Base-by-base conservation (phyloP, 2,113 vertebrate species). In the Spheniscus mendiculus region DNA sequence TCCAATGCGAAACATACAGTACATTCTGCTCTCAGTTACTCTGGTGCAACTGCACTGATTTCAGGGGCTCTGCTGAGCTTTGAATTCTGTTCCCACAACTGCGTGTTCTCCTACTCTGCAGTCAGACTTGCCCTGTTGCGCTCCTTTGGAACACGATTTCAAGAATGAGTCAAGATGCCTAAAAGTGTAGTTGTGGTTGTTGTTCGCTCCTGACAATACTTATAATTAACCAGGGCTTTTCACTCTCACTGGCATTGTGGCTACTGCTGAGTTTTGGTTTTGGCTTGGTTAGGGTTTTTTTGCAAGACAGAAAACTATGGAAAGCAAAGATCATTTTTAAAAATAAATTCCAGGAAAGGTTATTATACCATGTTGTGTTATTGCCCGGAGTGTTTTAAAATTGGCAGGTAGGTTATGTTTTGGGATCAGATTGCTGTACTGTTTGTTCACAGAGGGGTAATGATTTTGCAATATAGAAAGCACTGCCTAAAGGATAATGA, bases 211-310 rank as follows among this genome's bases (percentile, higher is more conserved):
- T 93, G 86, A 96, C 67, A 92, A 56, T 27, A 38, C 21, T 53
- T 86, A 69, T 66, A 92, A 86, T 93, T 86, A 94, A 92, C 95
- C 87, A 85, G 63, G 13, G 61, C 38, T 83, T 96, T 86, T 86
- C 65, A 92, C 61, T 94, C 63, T 91, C 56, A 45, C n/a, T 90
- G 50, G 66, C 30, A 66, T 18, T 81, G 70, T 73, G 55, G 66
- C 93, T 78, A 44, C 38, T 90, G 91, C 30, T 50, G 59, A 88
- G 27, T 59, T 89, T 58, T 87, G 53, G 50, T 63, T 38, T 50
- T 84, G 23, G 58, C 50, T 38, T 8, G 23, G 1, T 45, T 45
- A 7, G 44, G 2, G 4, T 67, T 36, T 62, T 53, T 66, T 61
- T 72, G 2, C 21, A 53, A 82, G 70, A 69, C 34, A 89, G 34